Conservation (phyloP, 1,140 invertebrate genomes). For the Triops longicaudatus region DNA sequence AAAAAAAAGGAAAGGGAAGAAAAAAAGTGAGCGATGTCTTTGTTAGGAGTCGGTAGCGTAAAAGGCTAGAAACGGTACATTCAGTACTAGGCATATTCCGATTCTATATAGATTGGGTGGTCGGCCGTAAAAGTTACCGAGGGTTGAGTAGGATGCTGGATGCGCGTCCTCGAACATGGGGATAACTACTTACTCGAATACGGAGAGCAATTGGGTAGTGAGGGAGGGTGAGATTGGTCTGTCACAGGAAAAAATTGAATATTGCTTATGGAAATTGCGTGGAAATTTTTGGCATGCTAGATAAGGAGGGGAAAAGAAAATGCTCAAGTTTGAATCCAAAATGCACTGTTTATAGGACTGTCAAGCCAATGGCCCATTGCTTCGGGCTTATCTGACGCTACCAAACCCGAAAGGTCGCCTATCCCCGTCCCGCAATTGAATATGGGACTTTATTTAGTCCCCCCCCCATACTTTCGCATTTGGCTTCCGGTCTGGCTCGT, state of each 20-base stretch:
- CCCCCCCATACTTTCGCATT: neutral
- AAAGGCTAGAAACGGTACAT: neutral
- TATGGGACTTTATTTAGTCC: neutral
- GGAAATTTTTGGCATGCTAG: neutral
- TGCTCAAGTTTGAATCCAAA: neutral
- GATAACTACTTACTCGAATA: neutral
- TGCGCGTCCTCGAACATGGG: neutral
- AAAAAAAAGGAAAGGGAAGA: neutral
- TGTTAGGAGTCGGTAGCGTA: neutral
- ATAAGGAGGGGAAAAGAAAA: neutral
- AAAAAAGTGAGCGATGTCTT: neutral
- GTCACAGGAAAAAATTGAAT: neutral
- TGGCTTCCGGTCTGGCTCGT: neutral
- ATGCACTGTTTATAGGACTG: neutral
- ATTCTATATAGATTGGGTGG: conserved; percentile 15
- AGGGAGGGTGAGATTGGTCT: neutral
- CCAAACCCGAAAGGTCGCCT: neutral
- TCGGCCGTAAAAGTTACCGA: neutral
- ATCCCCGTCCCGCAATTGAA: neutral
- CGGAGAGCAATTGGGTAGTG: neutral
- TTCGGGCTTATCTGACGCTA: neutral
- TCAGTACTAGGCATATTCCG: neutral
- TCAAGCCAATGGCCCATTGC: neutral
- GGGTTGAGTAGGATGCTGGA: neutral
- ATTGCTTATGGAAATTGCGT: conserved; percentile 2